Percentiles rank a stretch among this genome's conserved stretches.
Evolutionary conservation across 1,140 invertebrate genomes (phyloP).

Genomic region (Paralvinella palmiformis): DNA sequence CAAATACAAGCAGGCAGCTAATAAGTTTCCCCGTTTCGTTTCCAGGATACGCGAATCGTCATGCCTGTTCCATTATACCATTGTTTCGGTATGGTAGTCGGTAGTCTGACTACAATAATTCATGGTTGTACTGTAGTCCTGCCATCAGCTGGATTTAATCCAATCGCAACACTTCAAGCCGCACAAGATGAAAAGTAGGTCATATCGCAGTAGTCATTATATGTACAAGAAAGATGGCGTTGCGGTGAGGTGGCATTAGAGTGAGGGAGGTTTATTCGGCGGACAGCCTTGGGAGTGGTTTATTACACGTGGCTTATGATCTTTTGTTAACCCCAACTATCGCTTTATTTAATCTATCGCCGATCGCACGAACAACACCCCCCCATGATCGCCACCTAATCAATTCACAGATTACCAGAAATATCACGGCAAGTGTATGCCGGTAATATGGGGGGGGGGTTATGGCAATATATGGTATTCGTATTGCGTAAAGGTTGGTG

Average conservation of each 20-base stretch:
- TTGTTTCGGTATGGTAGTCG: conserved; percentile 74
- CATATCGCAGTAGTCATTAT: background rate
- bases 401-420: no score
- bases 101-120: conserved; percentile 58
- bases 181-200: conserved; percentile 34
- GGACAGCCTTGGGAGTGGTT: background rate
- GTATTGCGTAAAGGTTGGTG: no score
- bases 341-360: background rate
- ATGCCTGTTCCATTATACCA: conserved; percentile 87
- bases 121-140: conserved; percentile 49
- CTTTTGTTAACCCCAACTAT: background rate
- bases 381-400: background rate
- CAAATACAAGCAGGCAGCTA: no score
- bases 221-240: background rate
- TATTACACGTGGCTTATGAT: background rate
- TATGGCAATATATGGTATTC: no score
- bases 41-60: no score
- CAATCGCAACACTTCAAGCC: conserved; percentile 28
- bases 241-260: background rate
- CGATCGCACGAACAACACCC: background rate
- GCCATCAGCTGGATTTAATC: conserved; percentile 31
- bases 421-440: no score
- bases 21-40: no score
- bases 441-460: no score
- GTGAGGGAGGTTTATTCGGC: background rate